Conservation (phyloP, 2,797 vertebrate genomes). For the Chromis chromis region DNA sequence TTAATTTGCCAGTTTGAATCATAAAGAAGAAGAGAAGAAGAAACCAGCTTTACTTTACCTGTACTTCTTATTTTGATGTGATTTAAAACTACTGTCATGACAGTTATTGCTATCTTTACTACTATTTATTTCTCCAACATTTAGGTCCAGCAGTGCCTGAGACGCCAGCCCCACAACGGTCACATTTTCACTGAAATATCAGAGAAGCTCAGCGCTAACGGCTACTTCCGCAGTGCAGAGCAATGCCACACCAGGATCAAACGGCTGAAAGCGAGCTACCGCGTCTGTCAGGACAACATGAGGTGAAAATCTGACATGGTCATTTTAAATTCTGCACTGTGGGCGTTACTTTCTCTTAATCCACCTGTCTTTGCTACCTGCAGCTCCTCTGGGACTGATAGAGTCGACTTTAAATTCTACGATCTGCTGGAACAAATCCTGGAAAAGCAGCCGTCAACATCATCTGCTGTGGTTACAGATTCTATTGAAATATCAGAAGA, state of each 20-base stretch:
- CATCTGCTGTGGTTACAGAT: conserved; percentile 50
- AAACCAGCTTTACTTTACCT: no score
- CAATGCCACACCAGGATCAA: conserved; percentile 86
- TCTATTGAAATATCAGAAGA: conserved; percentile 81
- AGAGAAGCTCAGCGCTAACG: conserved; percentile 73
- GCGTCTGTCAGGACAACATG: conserved; percentile 80
- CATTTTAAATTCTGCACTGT: neutral
- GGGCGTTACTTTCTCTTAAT: neutral
- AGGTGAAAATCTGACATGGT: conserved; percentile 43
- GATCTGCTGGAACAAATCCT: conserved; percentile 82
- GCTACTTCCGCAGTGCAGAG: conserved; percentile 77
- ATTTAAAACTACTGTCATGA: neutral
- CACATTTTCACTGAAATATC: conserved; percentile 81
- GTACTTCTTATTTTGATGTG: no score
- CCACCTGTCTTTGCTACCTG: accelerated
- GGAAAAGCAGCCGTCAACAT: conserved; percentile 77
- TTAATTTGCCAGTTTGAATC: neutral
- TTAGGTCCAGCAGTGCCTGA: conserved; percentile 77
- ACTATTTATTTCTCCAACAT: neutral
- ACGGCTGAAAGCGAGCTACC: conserved; percentile 79
- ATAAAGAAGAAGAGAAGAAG: no score
- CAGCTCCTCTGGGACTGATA: conserved; percentile 72
- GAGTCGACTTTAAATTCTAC: conserved; percentile 83
- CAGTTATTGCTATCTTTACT: neutral
- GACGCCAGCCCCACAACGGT: conserved; percentile 80